These are phyloP conservation scores for Ennomos erosarius DNA, from an alignment of 2,888 invertebrate species.

Conservation along the genomic window DNA sequence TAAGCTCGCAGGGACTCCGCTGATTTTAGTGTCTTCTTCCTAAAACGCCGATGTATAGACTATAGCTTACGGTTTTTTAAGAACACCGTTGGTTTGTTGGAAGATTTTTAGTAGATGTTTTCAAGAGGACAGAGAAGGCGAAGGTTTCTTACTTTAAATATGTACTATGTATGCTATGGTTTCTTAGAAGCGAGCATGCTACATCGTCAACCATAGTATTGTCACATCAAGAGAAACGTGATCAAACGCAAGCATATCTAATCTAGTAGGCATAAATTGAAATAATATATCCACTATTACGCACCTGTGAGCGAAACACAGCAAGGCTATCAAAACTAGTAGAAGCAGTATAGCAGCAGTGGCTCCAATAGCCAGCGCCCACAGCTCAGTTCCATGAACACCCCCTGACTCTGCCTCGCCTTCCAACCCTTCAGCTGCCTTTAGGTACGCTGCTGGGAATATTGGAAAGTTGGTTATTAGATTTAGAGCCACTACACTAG, in stretches of 20 bases:
- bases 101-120: too few relatives aligned
- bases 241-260: too few relatives aligned
- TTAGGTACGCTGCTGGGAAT: conserved; percentile 87
- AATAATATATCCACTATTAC: conserved; percentile 1
- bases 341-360: conserved; percentile 86
- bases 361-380: conserved; percentile 88
- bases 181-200: too few relatives aligned
- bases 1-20: conserved; percentile 74
- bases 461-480: conserved; percentile 10
- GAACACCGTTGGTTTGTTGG: too few relatives aligned
- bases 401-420: conserved; percentile 76
- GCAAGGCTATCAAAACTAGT: conserved; percentile 81
- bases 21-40: conserved; percentile 73
- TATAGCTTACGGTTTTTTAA: too few relatives aligned
- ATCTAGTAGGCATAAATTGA: too few relatives aligned
- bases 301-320: conserved; percentile 77
- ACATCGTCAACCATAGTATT: too few relatives aligned
- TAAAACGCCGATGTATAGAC: conserved; percentile 42
- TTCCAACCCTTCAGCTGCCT: conserved; percentile 86
- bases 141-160: too few relatives aligned
- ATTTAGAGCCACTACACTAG: not conserved
- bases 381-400: conserved; percentile 74
- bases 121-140: too few relatives aligned
- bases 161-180: too few relatives aligned
- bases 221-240: too few relatives aligned